Base-by-base conservation (phyloP, 2,888 invertebrate species). In the Stenotaenia linearis region DNA sequence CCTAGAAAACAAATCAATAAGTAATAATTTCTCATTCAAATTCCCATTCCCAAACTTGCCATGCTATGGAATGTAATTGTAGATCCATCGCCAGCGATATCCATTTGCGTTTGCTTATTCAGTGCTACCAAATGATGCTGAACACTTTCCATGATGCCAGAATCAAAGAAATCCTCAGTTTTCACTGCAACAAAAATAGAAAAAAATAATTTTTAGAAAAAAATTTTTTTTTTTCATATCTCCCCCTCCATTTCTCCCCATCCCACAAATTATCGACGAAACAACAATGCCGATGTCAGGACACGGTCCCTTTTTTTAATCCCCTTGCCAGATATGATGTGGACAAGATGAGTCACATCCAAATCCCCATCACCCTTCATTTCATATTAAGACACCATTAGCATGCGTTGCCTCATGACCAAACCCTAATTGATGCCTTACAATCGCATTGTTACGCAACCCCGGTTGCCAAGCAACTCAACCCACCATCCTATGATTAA, bases 151-250 rank as follows among this genome's bases (percentile, higher is more conserved):
- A 97, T 96, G 82, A 93, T 92, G 78, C 96, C 93, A 82, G 92
- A 88, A 88, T 97, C 97, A 88, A 97, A 94, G 89, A 93, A 96
- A 88, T 97, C 97, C 86, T 95, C 95, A 90, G 94, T 92, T 83
- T 95, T 93, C 82, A 96, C 96, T 96, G n/a, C n/a, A n/a, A n/a
- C n/a, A 89, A 9, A 69, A 25, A 9, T 0, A 28, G 9, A 69
- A 0, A 69, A 69, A 69, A 69, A 25, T 3, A 40, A 40, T 3
- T 3, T 1, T 40, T 10, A 40, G n/a, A 40, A 12, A 15, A 0
- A 40, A 15, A 10, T 40, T 40, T 40, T 40, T 15, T 40, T 56
- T 0, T 56, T 21, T 2, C 56, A 45, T 10, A 45, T 45, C 18
- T 4, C 23, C 56, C 56, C 23, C 18, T 9, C 23, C 56, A 21